These are phyloP conservation scores for Diabrotica balteata DNA, from an alignment of 2,888 invertebrate species.

Conservation along the genomic window DNA sequence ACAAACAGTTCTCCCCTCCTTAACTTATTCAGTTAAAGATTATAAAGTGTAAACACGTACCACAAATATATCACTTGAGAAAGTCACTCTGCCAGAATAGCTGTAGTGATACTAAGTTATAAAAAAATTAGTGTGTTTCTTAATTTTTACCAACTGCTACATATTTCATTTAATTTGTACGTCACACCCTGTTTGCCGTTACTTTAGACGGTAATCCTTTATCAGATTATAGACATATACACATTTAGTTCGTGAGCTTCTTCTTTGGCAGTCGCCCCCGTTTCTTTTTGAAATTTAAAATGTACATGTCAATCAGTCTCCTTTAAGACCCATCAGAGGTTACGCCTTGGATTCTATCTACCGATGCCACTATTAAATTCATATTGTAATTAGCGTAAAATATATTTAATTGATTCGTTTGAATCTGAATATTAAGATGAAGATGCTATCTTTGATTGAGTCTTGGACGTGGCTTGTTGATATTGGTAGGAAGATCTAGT, in stretches of 20 bases:
- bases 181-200: too few species aligned
- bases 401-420: conserved; percentile 38
- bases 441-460: conserved; percentile 4
- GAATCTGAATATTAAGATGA: conserved; percentile 1
- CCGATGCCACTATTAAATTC: conserved; percentile 43
- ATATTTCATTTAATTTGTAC: too few species aligned
- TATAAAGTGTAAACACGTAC: too few species aligned
- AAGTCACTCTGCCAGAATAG: too few species aligned
- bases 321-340: conserved; percentile 33
- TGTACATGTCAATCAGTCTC: conserved; percentile 36
- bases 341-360: conserved; percentile 38
- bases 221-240: too few species aligned
- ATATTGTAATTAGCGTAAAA: conserved; percentile 45
- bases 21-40: too few species aligned
- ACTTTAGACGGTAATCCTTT: too few species aligned
- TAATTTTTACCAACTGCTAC: too few species aligned
- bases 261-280: conserved; percentile 20
- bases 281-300: conserved; percentile 40
- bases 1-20: too few species aligned
- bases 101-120: too few species aligned
- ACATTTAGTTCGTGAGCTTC: conserved; percentile 35
- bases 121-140: too few species aligned
- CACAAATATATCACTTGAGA: too few species aligned
- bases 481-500: neutral
- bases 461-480: neutral